Conservation (phyloP, 2,113 vertebrate species). For the Syrrhaptes paradoxus region DNA sequence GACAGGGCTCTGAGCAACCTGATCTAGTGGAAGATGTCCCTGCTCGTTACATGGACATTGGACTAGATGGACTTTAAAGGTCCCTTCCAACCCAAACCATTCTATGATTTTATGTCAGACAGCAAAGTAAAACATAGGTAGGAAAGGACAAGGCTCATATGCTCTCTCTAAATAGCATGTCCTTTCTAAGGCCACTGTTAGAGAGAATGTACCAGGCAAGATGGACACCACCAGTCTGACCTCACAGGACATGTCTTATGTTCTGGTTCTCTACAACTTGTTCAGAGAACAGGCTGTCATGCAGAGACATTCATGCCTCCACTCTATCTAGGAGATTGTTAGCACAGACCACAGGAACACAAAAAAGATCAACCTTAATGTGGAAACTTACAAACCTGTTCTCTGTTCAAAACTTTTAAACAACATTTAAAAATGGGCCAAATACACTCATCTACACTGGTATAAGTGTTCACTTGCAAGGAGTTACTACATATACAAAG, state of each 20-base stretch:
- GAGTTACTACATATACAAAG: background rate
- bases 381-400: background rate
- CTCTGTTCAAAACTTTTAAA: background rate
- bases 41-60: background rate
- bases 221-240: background rate
- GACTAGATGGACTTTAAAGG: background rate
- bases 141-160: background rate
- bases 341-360: background rate
- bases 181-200: background rate
- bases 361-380: background rate
- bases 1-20: background rate
- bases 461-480: background rate
- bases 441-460: background rate
- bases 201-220: background rate
- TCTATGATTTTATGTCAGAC: background rate
- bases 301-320: background rate
- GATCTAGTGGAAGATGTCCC: background rate
- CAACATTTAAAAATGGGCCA: background rate
- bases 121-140: background rate
- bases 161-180: background rate
- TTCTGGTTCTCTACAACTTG: fast-evolving
- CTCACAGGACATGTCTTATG: background rate
- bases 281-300: background rate
- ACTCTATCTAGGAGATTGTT: background rate
- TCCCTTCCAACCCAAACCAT: background rate